A percentile compares a stretch with the other conserved stretches of the same genome.
Evolutionary conservation across 2,797 vertebrate genomes (phyloP).

Genomic region (Phataginus tricuspis): DNA sequence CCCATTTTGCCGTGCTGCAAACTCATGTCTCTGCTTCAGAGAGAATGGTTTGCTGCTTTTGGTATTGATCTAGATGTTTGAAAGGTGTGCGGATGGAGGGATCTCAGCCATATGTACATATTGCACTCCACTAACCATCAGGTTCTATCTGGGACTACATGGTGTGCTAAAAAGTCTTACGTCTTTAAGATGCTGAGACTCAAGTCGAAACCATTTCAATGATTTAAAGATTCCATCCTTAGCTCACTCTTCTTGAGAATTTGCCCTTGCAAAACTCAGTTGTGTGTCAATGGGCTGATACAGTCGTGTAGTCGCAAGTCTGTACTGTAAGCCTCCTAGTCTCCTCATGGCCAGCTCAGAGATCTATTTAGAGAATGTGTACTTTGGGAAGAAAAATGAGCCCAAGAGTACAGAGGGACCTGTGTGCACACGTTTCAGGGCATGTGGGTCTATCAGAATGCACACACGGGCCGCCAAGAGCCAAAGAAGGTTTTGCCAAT

Average conservation of each 20-base stretch:
- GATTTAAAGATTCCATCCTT: background rate
- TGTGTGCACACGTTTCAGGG: background rate
- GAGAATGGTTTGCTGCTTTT: background rate
- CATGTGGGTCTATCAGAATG: background rate
- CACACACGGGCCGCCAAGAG: background rate
- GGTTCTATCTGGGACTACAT: background rate
- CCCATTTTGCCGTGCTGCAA: background rate
- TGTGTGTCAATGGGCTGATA: background rate
- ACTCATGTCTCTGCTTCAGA: background rate
- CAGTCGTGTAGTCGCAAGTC: background rate
- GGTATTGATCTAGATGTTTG: background rate
- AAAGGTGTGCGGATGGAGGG: background rate
- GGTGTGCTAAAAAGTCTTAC: background rate
- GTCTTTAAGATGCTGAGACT: conserved; percentile 39
- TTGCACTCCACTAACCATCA: background rate
- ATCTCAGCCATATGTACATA: background rate
- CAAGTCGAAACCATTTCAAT: background rate
- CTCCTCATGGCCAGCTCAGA: background rate
- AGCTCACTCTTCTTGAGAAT: background rate
- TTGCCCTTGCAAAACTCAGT: conserved; percentile 36
- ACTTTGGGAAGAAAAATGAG: background rate
- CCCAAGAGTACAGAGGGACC: background rate
- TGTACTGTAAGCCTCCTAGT: background rate
- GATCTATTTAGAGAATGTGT: conserved; percentile 58
- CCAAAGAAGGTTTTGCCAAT: background rate